These are phyloP conservation scores for Mus caroli DNA, from an alignment of 2,797 vertebrate species.

Conservation along the genomic window DNA sequence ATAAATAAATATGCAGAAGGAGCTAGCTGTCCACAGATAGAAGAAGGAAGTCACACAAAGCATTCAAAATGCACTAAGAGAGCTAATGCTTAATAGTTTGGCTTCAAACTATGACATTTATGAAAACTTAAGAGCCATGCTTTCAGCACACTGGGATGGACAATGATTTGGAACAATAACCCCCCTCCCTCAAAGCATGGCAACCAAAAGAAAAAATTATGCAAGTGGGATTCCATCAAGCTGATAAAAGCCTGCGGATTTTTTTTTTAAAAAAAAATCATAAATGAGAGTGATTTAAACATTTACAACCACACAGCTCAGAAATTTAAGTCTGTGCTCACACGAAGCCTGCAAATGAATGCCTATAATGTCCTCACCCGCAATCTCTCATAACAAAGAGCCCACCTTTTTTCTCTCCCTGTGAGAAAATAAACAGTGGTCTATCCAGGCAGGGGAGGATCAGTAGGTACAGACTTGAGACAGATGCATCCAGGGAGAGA, in stretches of 20 bases:
- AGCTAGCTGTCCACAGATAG: background rate
- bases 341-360: background rate
- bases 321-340: background rate
- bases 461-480: background rate
- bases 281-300: background rate
- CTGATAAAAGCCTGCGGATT: background rate
- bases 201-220: background rate
- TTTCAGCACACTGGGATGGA: no score
- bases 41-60: background rate
- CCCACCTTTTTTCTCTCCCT: background rate
- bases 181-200: no score
- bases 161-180: background rate
- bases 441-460: rapidly evolving
- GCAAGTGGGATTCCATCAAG: background rate
- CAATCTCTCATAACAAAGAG: background rate
- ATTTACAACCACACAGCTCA: background rate
- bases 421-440: background rate
- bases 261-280: no score
- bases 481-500: background rate
- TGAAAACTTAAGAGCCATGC: no score
- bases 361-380: background rate
- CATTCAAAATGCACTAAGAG: background rate
- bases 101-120: background rate
- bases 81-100: background rate
- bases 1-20: background rate